These are phyloP conservation scores for Andrena bucephala DNA, from an alignment of 2,888 invertebrate species.

Conservation along the genomic window DNA sequence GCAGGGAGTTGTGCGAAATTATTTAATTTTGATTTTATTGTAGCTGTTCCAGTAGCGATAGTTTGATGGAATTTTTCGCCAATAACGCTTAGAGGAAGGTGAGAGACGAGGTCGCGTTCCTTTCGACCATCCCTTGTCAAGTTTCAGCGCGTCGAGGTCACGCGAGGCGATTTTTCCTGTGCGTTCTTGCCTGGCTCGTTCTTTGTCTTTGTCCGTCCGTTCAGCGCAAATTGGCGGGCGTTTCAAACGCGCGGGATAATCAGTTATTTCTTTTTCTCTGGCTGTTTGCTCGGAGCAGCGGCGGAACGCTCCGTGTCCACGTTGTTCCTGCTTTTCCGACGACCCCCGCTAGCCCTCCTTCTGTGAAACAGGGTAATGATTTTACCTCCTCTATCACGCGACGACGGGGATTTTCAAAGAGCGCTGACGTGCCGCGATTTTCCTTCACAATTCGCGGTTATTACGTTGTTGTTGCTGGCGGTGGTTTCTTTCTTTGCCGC, in stretches of 20 bases:
- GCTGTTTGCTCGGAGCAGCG: conserved; percentile 11
- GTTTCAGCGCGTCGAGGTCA: background rate
- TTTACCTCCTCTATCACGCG: conserved; percentile 32
- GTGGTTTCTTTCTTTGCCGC: conserved; percentile 12
- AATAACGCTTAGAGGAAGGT: conserved; percentile 22
- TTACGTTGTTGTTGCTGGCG: conserved; percentile 13
- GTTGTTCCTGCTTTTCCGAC: background rate
- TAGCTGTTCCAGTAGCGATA: too few species aligned
- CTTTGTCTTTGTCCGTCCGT: conserved; percentile 29
- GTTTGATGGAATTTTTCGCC: conserved; percentile 20
- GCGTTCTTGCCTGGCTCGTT: background rate
- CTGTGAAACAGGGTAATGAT: conserved; percentile 33
- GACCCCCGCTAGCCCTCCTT: too few species aligned
- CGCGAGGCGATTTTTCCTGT: conserved; percentile 4
- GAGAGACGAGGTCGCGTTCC: background rate
- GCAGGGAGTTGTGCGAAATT: too few species aligned
- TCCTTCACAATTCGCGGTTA: conserved; percentile 27
- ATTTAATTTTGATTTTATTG: too few species aligned
- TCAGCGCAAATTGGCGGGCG: conserved; percentile 37
- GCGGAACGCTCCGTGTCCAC: background rate
- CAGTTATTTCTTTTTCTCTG: conserved; percentile 42
- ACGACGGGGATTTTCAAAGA: conserved; percentile 37
- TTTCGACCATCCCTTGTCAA: background rate
- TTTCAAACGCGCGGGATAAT: conserved; percentile 46
- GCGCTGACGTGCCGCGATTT: background rate